Evolutionary conservation across 1,140 invertebrate species (phyloP).

Genomic region (Drosophila bocki): DNA sequence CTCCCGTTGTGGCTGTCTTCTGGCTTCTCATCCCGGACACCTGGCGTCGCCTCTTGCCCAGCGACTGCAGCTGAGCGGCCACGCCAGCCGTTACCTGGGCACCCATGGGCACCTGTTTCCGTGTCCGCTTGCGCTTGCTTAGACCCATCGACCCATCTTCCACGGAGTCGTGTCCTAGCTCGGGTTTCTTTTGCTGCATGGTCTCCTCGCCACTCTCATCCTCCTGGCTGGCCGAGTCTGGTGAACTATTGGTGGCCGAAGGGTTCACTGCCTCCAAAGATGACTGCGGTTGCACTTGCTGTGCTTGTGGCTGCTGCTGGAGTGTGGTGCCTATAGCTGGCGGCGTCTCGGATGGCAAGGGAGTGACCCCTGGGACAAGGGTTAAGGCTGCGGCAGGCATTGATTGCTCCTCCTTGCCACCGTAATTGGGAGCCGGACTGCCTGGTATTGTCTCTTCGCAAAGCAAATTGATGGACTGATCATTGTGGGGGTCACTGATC

Average conservation of each 20-base stretch:
- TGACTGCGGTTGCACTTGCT: neutral
- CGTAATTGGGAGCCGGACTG: conserved; percentile 90
- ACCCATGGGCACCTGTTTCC: conserved; percentile 82
- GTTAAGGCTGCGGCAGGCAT: conserved; percentile 17
- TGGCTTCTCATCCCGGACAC: conserved; percentile 57
- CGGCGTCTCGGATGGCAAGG: conserved; percentile 50
- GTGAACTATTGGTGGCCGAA: conserved; percentile 67
- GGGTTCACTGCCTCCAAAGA: neutral
- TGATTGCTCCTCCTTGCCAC: conserved; percentile 80
- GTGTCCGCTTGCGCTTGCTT: conserved; percentile 86
- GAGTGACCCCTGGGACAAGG: conserved; percentile 42
- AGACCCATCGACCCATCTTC: conserved; percentile 55
- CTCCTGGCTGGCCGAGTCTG: conserved; percentile 80
- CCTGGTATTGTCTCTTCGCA: conserved; percentile 96
- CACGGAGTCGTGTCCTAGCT: conserved; percentile 33
- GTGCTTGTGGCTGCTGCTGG: conserved; percentile 2
- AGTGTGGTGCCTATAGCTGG: neutral
- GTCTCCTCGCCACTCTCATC: conserved; percentile 81
- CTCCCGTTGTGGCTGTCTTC: conserved; percentile 46
- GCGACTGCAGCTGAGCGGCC: conserved; percentile 53
- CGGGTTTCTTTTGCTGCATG: conserved; percentile 52
- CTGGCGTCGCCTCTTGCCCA: conserved; percentile 65
- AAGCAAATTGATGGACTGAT: conserved; percentile 88
- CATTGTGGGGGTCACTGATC: conserved; percentile 82
- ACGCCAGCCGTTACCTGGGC: conserved; percentile 37